Percentiles rank a stretch among this genome's conserved stretches.
phyloP scores from a whole-genome alignment of 2,113 vertebrate genomes.

The Circaetus gallicus region DNA sequence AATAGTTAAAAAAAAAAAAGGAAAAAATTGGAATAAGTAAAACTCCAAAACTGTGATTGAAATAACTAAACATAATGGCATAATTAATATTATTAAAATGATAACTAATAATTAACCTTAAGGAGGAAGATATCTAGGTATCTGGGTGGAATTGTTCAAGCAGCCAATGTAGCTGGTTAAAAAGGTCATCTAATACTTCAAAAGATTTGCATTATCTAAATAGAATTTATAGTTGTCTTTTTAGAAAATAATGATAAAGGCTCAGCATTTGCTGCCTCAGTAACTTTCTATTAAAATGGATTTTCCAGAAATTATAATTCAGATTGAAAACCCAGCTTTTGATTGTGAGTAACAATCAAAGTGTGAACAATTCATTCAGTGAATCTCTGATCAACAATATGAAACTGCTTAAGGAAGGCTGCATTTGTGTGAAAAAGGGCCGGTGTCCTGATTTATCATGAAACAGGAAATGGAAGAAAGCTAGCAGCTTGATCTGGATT shows the following conservation, averaged over 20 bases:
- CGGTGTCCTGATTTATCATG: neutral
- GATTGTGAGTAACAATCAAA: constrained; percentile 65
- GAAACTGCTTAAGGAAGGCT: constrained; percentile 13
- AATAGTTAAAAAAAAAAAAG: neutral
- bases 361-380: constrained; percentile 63
- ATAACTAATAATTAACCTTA: neutral
- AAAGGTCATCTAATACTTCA: neutral
- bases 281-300: constrained; percentile 65
- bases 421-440: constrained; percentile 6
- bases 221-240: neutral
- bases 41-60: neutral
- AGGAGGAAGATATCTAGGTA: neutral
- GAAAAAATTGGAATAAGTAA: neutral
- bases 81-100: neutral
- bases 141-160: neutral
- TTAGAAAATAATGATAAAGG: constrained; percentile 27
- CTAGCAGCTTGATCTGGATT: constrained; percentile 37
- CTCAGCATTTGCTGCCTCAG: constrained; percentile 39
- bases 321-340: constrained; percentile 60
- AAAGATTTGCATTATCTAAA: constrained; percentile 11
- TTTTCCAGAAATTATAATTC: constrained; percentile 71
- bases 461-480: constrained; percentile 43
- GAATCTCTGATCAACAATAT: constrained; percentile 21
- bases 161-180: neutral
- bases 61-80: neutral